Evolutionary conservation across 2,113 vertebrate species (phyloP).

Genomic region (Zosterops borbonicus): DNA sequence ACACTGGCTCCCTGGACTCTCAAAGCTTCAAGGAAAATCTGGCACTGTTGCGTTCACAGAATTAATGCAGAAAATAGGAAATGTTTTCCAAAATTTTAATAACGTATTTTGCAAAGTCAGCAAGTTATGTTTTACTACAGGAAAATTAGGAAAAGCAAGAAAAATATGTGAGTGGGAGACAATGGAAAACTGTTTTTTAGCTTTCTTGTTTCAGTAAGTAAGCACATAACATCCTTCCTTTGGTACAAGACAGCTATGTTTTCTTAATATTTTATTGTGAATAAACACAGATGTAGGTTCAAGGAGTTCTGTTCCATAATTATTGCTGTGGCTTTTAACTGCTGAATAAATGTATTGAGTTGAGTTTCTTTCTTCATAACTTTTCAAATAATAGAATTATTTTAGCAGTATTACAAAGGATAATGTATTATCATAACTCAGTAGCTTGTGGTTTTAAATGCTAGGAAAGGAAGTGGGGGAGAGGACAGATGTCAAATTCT

Average conservation of each 20-base stretch:
- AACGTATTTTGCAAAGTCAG: background rate
- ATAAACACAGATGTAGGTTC: background rate
- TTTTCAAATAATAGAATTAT: background rate
- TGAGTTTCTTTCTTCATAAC: background rate
- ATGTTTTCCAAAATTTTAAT: background rate
- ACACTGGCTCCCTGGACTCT: background rate
- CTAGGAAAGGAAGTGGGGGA: background rate
- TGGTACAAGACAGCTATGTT: background rate
- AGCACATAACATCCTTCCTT: background rate
- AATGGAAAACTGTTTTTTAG: background rate
- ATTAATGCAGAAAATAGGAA: background rate
- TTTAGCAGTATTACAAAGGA: background rate
- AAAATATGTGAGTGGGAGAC: background rate
- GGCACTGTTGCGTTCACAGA: background rate
- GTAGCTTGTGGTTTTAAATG: background rate
- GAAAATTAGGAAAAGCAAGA: conserved; percentile 20
- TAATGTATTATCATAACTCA: background rate
- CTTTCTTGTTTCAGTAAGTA: background rate
- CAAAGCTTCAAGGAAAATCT: background rate
- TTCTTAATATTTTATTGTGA: background rate
- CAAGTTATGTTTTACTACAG: background rate
- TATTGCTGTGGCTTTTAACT: background rate
- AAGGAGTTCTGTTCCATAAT: background rate
- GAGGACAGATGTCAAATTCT: background rate
- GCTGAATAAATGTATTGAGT: background rate